Conservation (phyloP, 2,888 invertebrate genomes). For the Xylophagus ater region DNA sequence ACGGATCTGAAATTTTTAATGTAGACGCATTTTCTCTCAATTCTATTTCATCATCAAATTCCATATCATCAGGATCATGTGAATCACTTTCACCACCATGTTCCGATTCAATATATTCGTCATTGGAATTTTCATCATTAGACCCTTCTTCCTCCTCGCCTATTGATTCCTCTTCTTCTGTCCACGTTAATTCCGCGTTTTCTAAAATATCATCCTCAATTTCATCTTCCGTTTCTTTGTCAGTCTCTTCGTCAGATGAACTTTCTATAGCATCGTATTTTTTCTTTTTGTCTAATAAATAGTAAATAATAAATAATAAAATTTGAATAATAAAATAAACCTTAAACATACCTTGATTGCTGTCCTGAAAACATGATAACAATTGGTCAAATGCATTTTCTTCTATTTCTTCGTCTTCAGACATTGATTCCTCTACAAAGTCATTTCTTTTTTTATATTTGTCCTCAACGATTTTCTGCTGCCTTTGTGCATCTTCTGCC, state of each 20-base stretch:
- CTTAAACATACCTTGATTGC: constrained; percentile 4
- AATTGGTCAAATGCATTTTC: constrained; percentile 43
- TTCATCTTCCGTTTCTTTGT: constrained; percentile 12
- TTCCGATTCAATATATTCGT: constrained; percentile 21
- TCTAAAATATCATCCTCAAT: constrained; percentile 19
- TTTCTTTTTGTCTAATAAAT: neutral
- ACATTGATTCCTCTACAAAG: neutral
- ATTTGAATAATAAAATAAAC: neutral
- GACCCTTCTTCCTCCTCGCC: constrained; percentile 9
- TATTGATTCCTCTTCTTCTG: constrained; percentile 8
- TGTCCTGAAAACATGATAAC: constrained; percentile 41
- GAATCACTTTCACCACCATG: constrained; percentile 15
- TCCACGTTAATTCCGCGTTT: no score
- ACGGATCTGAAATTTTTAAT: constrained; percentile 43
- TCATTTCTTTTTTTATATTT: constrained; percentile 17
- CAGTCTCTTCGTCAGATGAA: constrained; percentile 16
- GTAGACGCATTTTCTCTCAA: constrained; percentile 10
- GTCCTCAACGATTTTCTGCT: constrained; percentile 22
- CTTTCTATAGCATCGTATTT: constrained; percentile 17
- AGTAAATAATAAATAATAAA: neutral
- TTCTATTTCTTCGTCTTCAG: constrained; percentile 40
- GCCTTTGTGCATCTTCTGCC: constrained; percentile 26
- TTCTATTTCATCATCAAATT: constrained; percentile 19
- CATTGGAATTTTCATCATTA: constrained; percentile 17
- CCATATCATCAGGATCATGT: constrained; percentile 16